Percentiles rank a stretch among this genome's conserved stretches.
Evolutionary conservation across 2,888 invertebrate genomes (phyloP).

Genomic region (Gerris lacustris): DNA sequence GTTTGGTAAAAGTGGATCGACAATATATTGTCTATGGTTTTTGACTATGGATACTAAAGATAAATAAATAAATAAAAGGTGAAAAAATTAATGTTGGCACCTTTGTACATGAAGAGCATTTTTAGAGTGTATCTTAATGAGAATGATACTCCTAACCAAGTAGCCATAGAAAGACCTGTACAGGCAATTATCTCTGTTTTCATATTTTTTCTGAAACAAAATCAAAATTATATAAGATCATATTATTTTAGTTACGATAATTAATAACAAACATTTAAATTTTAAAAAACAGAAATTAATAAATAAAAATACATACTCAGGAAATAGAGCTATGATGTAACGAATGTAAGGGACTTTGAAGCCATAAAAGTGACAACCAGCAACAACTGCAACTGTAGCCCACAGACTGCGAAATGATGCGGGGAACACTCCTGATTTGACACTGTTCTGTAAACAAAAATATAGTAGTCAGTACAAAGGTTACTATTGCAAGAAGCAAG

Average conservation of each 20-base stretch:
- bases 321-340: slow-evolving; percentile 27
- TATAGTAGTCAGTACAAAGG: slow-evolving; percentile 13
- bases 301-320: slow-evolving; percentile 27
- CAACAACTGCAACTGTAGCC: slow-evolving; percentile 65
- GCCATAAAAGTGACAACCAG: slow-evolving; percentile 66
- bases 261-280: slow-evolving; percentile 8
- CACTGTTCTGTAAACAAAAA: slow-evolving; percentile 63
- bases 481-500: too few relatives aligned
- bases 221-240: slow-evolving; percentile 9
- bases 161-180: slow-evolving; percentile 56
- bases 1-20: too few relatives aligned
- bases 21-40: too few relatives aligned
- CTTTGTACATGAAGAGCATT: slow-evolving; percentile 85
- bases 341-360: slow-evolving; percentile 58
- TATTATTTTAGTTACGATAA: slow-evolving; percentile 10
- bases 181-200: slow-evolving; percentile 64
- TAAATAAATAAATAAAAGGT: too few relatives aligned
- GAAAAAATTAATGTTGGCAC: slow-evolving; percentile 26
- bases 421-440: slow-evolving; percentile 91
- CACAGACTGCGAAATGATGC: slow-evolving; percentile 83
- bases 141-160: slow-evolving; percentile 80
- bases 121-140: slow-evolving; percentile 78
- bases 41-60: too few relatives aligned
- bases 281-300: not conserved
- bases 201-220: slow-evolving; percentile 46